phyloP scores from a whole-genome alignment of 1,140 invertebrate species.

The Anoplophora glabripennis region DNA sequence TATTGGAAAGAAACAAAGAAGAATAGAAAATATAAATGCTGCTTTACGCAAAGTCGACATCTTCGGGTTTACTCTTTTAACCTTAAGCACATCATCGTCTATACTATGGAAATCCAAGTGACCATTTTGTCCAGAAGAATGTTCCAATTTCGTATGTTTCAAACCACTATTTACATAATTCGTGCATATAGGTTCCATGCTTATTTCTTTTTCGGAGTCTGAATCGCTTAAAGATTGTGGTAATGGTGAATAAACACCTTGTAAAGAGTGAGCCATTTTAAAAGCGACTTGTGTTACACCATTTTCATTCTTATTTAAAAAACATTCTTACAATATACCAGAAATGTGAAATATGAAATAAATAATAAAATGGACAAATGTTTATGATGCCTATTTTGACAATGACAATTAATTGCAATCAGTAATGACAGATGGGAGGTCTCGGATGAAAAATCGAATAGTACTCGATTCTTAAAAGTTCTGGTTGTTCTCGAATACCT shows the following conservation, averaged over 20 bases:
- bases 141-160: constrained; percentile 29
- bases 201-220: constrained; percentile 68
- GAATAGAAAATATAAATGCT: constrained; percentile 65
- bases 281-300: too few relatives aligned
- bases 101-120: constrained; percentile 42
- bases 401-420: too few relatives aligned
- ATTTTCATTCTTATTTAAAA: too few relatives aligned
- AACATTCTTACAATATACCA: too few relatives aligned
- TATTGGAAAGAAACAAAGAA: constrained; percentile 67
- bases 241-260: constrained; percentile 64
- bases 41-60: constrained; percentile 61
- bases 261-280: constrained; percentile 37
- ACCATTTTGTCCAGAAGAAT: constrained; percentile 26
- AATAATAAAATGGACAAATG: too few relatives aligned
- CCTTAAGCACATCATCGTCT: constrained; percentile 55
- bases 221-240: constrained; percentile 71
- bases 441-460: too few relatives aligned
- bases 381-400: too few relatives aligned
- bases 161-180: constrained; percentile 33
- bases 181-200: constrained; percentile 43
- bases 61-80: constrained; percentile 53
- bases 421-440: too few relatives aligned
- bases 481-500: too few relatives aligned
- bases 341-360: too few relatives aligned
- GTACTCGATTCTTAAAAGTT: too few relatives aligned